phyloP scores from a whole-genome alignment of 2,888 invertebrate genomes.

The Microctonus brassicae region DNA sequence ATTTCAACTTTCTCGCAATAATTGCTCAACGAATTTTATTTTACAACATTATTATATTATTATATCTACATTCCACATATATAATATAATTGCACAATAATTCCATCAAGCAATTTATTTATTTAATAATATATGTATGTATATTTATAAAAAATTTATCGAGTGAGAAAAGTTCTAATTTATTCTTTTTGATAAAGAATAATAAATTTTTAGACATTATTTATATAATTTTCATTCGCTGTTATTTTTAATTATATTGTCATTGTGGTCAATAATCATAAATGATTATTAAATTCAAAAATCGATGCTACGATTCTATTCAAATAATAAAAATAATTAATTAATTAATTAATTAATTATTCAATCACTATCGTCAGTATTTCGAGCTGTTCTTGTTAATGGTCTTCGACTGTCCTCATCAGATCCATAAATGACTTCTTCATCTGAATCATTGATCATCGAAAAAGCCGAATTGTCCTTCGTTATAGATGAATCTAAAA shows the following conservation, averaged over 20 bases:
- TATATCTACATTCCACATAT: not conserved
- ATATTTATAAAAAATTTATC: not conserved
- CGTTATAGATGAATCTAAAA: conserved; percentile 87
- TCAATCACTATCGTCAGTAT: conserved; percentile 82
- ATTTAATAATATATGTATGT: not conserved
- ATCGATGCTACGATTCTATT: not conserved
- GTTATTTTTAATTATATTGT: not conserved
- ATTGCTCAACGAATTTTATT: not conserved
- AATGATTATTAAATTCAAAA: conserved; percentile 12
- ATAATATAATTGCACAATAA: not conserved
- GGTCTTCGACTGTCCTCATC: conserved; percentile 89
- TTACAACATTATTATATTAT: not conserved
- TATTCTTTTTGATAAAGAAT: not conserved
- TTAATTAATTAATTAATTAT: conserved; percentile 33
- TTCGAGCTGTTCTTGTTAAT: conserved; percentile 77
- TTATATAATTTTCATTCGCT: not conserved
- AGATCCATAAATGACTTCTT: conserved; percentile 95
- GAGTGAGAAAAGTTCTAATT: not conserved
- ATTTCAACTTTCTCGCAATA: not conserved
- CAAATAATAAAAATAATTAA: not conserved
- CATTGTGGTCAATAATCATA: not conserved
- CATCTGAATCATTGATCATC: conserved; percentile 98
- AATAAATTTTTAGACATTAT: not conserved
- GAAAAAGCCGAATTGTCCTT: conserved; percentile 98
- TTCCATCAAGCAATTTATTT: not conserved